Base-by-base conservation (phyloP, 2,113 vertebrate species). In the Tautogolabrus adspersus region DNA sequence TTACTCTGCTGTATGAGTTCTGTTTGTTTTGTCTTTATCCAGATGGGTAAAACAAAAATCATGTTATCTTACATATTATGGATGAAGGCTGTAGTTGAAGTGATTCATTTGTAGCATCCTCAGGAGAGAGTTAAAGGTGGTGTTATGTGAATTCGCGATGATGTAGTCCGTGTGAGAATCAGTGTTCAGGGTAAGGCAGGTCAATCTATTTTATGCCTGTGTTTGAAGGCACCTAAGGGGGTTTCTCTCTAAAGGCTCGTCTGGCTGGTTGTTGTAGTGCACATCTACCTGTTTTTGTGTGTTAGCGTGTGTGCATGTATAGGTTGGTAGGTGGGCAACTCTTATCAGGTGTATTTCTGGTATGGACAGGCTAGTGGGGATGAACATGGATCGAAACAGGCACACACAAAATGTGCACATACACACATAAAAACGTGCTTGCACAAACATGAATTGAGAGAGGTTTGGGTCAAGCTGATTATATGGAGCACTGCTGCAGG, bases 401-500 rank as follows among this genome's bases (percentile, higher is more conserved):
- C 60, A 74, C 71, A 42, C 57, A 74, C 44, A 66, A 16, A n/a
- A 58, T 23, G 72, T 11, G 74, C 62, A 72, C 30, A 34, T 3
- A 34, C 30, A 34, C 30, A 70, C 37, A 49, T 61, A 34, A 34
- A 34, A 34, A 34, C 3, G 30, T 34, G 30, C 30, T 34, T 34
- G 30, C 42, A 46, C 63, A 75, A 78, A 68, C 42, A 81, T 80
- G 83, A 63, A 88, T 26, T 72, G 46, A 69, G 68, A 66, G 73
- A 79, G 75, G 64, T 47, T 44, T 57, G 58, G 87, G 78, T 86
- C 85, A 88, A 61, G 66, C 76, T 70, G 81, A 75, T 85, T 81
- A 86, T 88, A 82, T 85, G 81, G 81, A 86, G 66, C 65, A 81
- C 34, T 3, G 73, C 90, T 88, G 75, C 79, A 85, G 85, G 90